Evolutionary conservation across 2,113 vertebrate species (phyloP).

Genomic region (Pao palembangensis): DNA sequence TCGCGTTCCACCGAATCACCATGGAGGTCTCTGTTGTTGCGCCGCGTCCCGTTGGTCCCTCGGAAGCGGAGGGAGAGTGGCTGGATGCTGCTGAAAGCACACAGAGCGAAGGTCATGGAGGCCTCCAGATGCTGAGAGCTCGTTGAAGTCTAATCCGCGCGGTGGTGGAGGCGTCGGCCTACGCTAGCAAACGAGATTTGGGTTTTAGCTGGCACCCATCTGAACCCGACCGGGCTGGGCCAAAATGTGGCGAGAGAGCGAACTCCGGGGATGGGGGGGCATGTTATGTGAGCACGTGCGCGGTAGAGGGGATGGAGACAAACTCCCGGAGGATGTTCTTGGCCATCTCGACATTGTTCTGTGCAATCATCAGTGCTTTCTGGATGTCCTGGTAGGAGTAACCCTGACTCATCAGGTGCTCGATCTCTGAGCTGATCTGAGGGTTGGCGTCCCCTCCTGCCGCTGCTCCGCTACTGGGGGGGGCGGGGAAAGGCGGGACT

Average conservation of each 20-base stretch:
- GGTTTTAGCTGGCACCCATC: conserved; percentile 37
- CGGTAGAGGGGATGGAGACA: conserved; percentile 88
- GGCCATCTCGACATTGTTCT: conserved; percentile 99
- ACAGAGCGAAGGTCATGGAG: conserved; percentile 51
- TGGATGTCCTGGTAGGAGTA: conserved; percentile 99
- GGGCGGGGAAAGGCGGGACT: conserved; percentile 62
- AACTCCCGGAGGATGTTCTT: conserved; percentile 98
- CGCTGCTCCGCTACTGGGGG: conserved; percentile 7
- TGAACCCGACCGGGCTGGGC: conserved; percentile 44
- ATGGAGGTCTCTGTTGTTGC: conserved; percentile 9
- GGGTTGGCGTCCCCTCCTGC: conserved; percentile 63
- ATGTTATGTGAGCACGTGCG: conserved; percentile 92
- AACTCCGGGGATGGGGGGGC: conserved; percentile 18
- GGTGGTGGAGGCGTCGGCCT: conserved; percentile 34
- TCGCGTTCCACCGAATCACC: conserved; percentile 26
- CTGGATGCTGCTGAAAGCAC: conserved; percentile 45
- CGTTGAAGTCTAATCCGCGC: conserved; percentile 46
- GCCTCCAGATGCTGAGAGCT: conserved; percentile 49
- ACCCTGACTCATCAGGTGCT: conserved; percentile 93
- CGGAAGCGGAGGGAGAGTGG: neutral
- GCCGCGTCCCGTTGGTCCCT: conserved; percentile 17
- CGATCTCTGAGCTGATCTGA: conserved; percentile 92
- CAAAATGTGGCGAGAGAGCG: conserved; percentile 46
- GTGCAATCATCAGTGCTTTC: conserved; percentile 96
- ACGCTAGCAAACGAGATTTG: conserved; percentile 51